Evolutionary conservation across 2,113 vertebrate genomes (phyloP).

Genomic region (Siniperca chuatsi): DNA sequence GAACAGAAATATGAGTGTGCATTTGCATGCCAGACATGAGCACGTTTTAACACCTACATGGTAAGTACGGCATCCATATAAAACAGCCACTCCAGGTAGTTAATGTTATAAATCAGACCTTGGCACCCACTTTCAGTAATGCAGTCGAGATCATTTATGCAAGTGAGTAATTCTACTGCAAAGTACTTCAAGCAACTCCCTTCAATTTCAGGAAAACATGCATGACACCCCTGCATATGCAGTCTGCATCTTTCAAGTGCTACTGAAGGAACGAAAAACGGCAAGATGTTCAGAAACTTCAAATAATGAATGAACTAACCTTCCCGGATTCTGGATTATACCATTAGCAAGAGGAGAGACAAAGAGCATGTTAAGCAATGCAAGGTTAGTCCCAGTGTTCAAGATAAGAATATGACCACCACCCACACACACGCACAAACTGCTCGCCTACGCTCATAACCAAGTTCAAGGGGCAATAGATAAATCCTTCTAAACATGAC

Average conservation of each 20-base stretch:
- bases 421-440: conserved; percentile 46
- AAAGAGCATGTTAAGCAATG: conserved; percentile 51
- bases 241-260: conserved; percentile 20
- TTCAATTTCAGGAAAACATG: not conserved
- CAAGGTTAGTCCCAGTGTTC: conserved; percentile 62
- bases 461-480: conserved; percentile 45
- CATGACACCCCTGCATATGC: not conserved
- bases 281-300: conserved; percentile 22
- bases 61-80: conserved; percentile 14
- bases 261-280: not conserved
- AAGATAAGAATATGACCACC: conserved; percentile 39
- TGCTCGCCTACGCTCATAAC: conserved; percentile 44
- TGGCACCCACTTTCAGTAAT: conserved; percentile 22
- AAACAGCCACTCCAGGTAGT: conserved; percentile 19
- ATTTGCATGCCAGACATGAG: conserved; percentile 34
- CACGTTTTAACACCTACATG: conserved; percentile 16
- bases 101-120: not conserved
- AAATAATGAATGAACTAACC: conserved; percentile 52
- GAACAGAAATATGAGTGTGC: conserved; percentile 1
- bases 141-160: conserved; percentile 27
- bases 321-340: conserved; percentile 56
- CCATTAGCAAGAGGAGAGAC: conserved; percentile 31
- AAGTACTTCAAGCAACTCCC: conserved; percentile 7
- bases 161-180: not conserved
- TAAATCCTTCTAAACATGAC: conserved; percentile 8